phyloP scores from a whole-genome alignment of 1,140 invertebrate species.

The Drosophila trapezifrons region DNA sequence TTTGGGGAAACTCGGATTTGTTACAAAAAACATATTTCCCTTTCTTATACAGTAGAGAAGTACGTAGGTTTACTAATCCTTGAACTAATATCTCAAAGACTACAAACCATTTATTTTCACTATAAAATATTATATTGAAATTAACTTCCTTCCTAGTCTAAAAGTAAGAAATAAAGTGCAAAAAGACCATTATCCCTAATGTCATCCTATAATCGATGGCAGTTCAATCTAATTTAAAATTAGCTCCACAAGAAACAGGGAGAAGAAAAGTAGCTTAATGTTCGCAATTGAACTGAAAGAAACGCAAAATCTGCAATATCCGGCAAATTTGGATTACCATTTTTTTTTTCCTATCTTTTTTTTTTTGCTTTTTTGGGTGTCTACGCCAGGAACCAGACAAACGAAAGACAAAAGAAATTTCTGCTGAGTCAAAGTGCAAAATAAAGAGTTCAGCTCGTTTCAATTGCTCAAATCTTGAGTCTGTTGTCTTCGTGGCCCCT shows the following conservation, averaged over 20 bases:
- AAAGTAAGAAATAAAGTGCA: too few species aligned
- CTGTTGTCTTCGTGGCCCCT: not conserved
- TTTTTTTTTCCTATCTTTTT: slow-evolving; percentile 1
- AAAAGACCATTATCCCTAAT: not conserved
- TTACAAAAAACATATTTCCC: not conserved
- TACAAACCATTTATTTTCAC: too few species aligned
- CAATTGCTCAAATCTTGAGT: slow-evolving; percentile 20
- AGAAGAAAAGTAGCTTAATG: slow-evolving; percentile 1
- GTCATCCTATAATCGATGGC: not conserved
- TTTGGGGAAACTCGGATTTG: too few species aligned
- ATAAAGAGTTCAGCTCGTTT: slow-evolving; percentile 46
- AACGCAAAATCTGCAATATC: slow-evolving; percentile 67
- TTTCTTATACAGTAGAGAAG: too few species aligned
- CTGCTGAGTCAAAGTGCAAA: slow-evolving; percentile 56
- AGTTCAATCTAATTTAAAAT: not conserved
- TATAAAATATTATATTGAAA: too few species aligned
- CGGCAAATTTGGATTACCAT: slow-evolving; percentile 46
- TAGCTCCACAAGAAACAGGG: not conserved
- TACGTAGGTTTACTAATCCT: too few species aligned
- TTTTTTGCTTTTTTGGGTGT: slow-evolving; percentile 5
- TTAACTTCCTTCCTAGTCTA: too few species aligned
- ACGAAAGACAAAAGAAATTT: slow-evolving; percentile 61
- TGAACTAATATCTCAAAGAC: too few species aligned
- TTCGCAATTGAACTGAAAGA: slow-evolving; percentile 40
- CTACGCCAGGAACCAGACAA: slow-evolving; percentile 9